Conservation (phyloP, 2,888 invertebrate species). For the Andrena chrysosceles region DNA sequence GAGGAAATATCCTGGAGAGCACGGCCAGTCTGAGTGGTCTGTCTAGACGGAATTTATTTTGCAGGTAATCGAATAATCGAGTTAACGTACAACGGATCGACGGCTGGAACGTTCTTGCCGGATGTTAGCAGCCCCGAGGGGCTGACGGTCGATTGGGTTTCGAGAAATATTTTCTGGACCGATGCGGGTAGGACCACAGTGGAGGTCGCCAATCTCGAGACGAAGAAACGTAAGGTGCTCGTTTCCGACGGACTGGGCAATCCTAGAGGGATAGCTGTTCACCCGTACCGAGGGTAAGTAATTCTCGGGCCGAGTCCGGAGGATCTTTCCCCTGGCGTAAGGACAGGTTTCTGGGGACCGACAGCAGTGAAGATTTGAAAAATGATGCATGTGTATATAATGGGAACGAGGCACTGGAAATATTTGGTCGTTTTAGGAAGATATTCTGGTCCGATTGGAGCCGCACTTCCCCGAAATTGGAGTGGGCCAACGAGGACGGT, state of each 20-base stretch:
- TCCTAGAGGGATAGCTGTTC: constrained; percentile 97
- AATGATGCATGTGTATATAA: not conserved
- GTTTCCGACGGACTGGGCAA: constrained; percentile 92
- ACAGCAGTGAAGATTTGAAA: not conserved
- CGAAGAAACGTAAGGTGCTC: constrained; percentile 91
- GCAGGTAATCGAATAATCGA: constrained; percentile 78
- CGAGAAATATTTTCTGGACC: constrained; percentile 98
- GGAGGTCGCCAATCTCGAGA: constrained; percentile 95
- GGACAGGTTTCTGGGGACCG: not conserved
- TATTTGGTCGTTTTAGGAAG: constrained; percentile 88
- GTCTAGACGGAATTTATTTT: constrained; percentile 50
- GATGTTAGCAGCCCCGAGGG: constrained; percentile 97
- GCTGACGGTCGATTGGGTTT: constrained; percentile 96
- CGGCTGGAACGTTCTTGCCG: constrained; percentile 83
- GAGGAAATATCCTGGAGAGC: constrained; percentile 4
- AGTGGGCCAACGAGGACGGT: constrained; percentile 97
- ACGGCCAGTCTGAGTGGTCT: not conserved
- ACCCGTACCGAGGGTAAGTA: constrained; percentile 93
- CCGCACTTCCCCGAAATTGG: constrained; percentile 95
- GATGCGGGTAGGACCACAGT: constrained; percentile 95
- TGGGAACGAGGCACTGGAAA: not conserved
- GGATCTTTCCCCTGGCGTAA: no score
- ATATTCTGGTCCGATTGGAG: constrained; percentile 99
- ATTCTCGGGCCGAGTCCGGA: not conserved
- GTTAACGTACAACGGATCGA: constrained; percentile 80